A percentile compares a stretch with the other conserved stretches of the same genome.
These are phyloP conservation scores for Enteromius anoplus DNA, from an alignment of 2,797 vertebrate genomes.

Conservation along the genomic window DNA sequence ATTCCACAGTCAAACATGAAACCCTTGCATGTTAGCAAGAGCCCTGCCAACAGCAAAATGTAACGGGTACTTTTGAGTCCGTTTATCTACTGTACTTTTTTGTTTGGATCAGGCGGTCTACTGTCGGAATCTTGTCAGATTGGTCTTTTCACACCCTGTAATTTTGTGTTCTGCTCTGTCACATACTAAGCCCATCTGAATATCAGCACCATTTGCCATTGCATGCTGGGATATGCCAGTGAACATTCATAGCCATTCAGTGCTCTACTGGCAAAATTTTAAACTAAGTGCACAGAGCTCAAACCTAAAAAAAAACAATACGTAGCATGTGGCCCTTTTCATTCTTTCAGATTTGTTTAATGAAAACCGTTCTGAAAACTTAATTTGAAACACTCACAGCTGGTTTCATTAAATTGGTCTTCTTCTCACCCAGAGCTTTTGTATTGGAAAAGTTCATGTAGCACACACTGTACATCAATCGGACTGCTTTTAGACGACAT, in stretches of 20 bases:
- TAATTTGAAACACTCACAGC: not conserved
- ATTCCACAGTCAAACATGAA: constrained; percentile 19
- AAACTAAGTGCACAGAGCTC: not conserved
- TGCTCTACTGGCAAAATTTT: not conserved
- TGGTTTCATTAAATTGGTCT: not conserved
- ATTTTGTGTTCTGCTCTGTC: constrained; percentile 25
- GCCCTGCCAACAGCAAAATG: not conserved
- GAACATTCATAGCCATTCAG: constrained; percentile 3
- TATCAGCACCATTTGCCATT: not conserved
- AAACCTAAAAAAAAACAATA: not conserved
- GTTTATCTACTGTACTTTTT: not conserved
- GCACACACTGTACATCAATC: too few relatives aligned
- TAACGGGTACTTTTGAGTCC: not conserved
- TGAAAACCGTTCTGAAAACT: not conserved
- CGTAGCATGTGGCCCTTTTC: not conserved
- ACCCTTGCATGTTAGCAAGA: constrained; percentile 2
- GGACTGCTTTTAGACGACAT: not conserved
- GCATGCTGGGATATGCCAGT: constrained; percentile 21
- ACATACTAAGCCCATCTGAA: constrained; percentile 7
- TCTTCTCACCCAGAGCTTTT: not conserved
- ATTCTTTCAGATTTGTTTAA: not conserved
- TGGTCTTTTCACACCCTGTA: constrained; percentile 23
- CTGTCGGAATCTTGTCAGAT: not conserved
- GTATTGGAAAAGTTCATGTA: not conserved
- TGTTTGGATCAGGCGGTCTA: not conserved